phyloP scores from a whole-genome alignment of 1,140 invertebrate genomes.

The Drosophila ironensis region DNA sequence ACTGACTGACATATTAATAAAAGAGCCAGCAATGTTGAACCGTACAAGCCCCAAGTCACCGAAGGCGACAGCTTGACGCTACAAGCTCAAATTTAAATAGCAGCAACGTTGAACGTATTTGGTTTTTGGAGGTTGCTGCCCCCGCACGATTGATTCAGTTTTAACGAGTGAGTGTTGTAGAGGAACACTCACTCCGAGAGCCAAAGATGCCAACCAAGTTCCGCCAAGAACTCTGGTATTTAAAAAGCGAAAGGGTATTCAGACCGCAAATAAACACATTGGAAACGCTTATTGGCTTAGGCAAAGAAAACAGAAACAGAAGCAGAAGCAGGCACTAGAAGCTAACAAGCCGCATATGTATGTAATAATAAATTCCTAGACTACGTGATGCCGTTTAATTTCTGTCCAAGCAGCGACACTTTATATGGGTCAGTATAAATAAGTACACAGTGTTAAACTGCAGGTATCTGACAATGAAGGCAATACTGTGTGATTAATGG shows the following conservation, averaged over 20 bases:
- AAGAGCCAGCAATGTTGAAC: constrained; percentile 23
- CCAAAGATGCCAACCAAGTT: not conserved
- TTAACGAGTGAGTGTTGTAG: constrained; percentile 12
- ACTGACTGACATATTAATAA: constrained; percentile 28
- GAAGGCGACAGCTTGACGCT: constrained; percentile 23
- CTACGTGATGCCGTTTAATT: constrained; percentile 39
- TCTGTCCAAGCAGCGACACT: constrained; percentile 5
- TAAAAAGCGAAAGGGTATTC: not conserved
- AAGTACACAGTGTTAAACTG: not conserved
- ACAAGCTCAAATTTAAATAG: constrained; percentile 20
- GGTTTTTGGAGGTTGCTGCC: constrained; percentile 65
- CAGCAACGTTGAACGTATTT: constrained; percentile 49
- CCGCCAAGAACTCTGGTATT: not conserved
- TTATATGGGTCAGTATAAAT: constrained; percentile 43
- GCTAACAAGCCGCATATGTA: not conserved
- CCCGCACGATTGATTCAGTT: constrained; percentile 59
- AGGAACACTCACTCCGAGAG: constrained; percentile 11
- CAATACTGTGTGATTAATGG: not conserved
- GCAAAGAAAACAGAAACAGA: not conserved
- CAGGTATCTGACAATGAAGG: not conserved
- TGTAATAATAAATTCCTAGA: constrained; percentile 40
- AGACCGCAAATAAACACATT: constrained; percentile 16
- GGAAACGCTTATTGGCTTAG: constrained; percentile 55
- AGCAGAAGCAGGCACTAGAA: not conserved
- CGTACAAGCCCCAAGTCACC: constrained; percentile 3